phyloP scores from a whole-genome alignment of 2,113 vertebrate species.

The Penelope pileata region DNA sequence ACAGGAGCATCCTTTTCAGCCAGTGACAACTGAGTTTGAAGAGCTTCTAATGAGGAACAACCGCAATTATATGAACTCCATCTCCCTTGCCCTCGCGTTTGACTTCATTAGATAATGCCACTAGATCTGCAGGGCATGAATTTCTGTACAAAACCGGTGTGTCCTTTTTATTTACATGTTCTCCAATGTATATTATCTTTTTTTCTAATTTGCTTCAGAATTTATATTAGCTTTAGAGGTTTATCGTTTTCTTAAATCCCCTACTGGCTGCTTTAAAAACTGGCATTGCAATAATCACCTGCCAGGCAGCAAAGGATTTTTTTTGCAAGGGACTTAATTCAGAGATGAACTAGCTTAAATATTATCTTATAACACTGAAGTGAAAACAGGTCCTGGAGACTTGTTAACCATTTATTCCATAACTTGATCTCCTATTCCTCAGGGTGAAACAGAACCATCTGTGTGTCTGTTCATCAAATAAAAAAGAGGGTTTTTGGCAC shows the following conservation, averaged over 20 bases:
- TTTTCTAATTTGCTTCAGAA: neutral
- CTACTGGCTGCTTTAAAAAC: neutral
- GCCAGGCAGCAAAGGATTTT: neutral
- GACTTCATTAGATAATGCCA: neutral
- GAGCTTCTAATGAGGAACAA: neutral
- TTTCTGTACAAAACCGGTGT: neutral
- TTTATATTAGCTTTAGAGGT: neutral
- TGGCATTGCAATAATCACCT: neutral
- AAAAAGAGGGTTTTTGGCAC: neutral
- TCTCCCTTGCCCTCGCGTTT: neutral
- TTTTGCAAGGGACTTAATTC: neutral
- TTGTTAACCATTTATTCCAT: neutral
- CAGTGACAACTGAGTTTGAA: neutral
- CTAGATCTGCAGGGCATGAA: neutral
- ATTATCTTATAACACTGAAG: neutral
- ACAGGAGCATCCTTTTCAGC: neutral
- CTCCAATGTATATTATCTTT: neutral
- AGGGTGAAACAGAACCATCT: neutral
- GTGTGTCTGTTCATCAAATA: neutral
- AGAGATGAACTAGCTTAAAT: too few species aligned
- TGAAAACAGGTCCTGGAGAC: neutral
- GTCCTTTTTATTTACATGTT: neutral
- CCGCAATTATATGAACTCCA: neutral
- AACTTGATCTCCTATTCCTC: neutral
- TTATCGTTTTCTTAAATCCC: neutral